Conservation (phyloP, 2,113 vertebrate species). For the Gallinago paraguaiae region DNA sequence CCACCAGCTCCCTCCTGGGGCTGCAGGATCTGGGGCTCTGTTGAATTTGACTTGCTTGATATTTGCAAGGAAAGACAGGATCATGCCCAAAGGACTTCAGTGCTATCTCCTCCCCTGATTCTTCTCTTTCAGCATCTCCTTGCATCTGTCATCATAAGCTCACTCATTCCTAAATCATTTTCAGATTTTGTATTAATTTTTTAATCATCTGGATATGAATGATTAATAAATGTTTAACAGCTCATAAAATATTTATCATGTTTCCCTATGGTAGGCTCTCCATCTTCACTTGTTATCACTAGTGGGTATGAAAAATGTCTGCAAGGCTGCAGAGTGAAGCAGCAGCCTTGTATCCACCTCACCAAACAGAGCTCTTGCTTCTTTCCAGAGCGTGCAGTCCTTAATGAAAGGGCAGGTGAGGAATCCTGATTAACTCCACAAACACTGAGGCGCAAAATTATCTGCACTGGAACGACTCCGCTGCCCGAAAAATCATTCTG, state of each 20-base stretch:
- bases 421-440: not conserved
- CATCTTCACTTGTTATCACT: not conserved
- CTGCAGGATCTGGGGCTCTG: not conserved
- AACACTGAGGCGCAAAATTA: not conserved
- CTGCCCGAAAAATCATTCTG: not conserved
- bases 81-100: not conserved
- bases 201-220: conserved; percentile 62
- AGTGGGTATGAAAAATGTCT: not conserved
- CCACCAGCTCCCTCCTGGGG: not conserved
- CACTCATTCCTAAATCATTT: conserved; percentile 35
- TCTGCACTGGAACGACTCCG: not conserved
- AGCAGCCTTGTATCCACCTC: not conserved
- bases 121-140: not conserved
- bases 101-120: not conserved
- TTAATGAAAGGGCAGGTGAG: not conserved
- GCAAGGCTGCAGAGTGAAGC: not conserved
- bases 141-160: conserved; percentile 8
- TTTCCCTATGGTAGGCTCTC: not conserved
- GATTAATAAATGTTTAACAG: conserved; percentile 61
- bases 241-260: conserved; percentile 36
- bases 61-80: not conserved
- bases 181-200: conserved; percentile 63
- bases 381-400: not conserved
- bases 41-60: not conserved
- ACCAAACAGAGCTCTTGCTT: not conserved